phyloP scores from a whole-genome alignment of 2,888 invertebrate species.

The Leucoma salicis region DNA sequence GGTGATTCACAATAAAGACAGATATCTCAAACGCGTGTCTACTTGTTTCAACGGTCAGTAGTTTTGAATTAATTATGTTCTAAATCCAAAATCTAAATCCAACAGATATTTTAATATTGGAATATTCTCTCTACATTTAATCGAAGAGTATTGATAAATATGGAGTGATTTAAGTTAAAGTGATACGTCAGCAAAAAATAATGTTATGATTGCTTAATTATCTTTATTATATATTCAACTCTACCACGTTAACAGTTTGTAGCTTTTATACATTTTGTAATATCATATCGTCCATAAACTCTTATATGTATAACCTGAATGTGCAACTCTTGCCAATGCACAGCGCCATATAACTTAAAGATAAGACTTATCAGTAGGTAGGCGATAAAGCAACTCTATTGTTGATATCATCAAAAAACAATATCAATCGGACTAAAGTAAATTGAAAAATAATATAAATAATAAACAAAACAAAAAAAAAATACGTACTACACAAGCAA shows the following conservation, averaged over 20 bases:
- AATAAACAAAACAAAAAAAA: conserved; percentile 34
- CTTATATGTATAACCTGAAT: conserved; percentile 40
- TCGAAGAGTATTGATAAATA: no score
- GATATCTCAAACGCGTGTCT: conserved; percentile 32
- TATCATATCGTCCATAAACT: conserved; percentile 2
- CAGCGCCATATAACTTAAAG: conserved; percentile 47
- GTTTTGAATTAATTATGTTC: conserved; percentile 16
- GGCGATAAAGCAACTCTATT: conserved; percentile 76
- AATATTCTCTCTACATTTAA: no score
- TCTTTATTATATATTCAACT: conserved; percentile 7
- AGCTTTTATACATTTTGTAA: not conserved
- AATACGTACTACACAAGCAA: conserved; percentile 63
- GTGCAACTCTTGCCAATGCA: conserved; percentile 54
- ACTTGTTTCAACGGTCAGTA: conserved; percentile 32
- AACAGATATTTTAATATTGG: no score
- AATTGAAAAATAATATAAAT: conserved; percentile 33
- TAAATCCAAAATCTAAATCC: no score
- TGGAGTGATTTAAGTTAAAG: conserved; percentile 6
- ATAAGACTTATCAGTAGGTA: conserved; percentile 65
- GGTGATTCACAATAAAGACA: conserved; percentile 64
- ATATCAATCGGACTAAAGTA: conserved; percentile 29
- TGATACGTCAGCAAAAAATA: conserved; percentile 11
- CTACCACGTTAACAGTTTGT: conserved; percentile 4
- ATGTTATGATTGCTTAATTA: conserved; percentile 11
- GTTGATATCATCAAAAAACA: conserved; percentile 59